Percentiles rank a stretch among this genome's conserved stretches.
These are phyloP conservation scores for Scaptomyza tumidula DNA, from an alignment of 2,888 invertebrate species.

Conservation along the genomic window DNA sequence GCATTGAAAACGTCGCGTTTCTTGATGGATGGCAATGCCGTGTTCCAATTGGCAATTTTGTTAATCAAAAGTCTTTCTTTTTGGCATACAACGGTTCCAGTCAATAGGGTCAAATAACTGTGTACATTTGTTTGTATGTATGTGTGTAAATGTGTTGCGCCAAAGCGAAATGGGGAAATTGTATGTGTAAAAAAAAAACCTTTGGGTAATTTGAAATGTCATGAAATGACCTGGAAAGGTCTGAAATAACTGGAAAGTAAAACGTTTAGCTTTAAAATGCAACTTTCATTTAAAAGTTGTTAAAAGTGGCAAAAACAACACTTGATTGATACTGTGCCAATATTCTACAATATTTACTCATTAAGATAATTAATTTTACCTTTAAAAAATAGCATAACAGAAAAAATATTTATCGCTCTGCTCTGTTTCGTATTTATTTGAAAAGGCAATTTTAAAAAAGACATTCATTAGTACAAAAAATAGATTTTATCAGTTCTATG, in stretches of 20 bases:
- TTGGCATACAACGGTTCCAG: slow-evolving; percentile 35
- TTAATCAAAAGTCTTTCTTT: slow-evolving; percentile 46
- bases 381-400: slow-evolving; percentile 10
- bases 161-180: slow-evolving; percentile 11
- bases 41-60: slow-evolving; percentile 48
- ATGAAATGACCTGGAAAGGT: neutral
- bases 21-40: slow-evolving; percentile 35
- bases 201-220: neutral
- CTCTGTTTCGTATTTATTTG: neutral
- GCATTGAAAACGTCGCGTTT: slow-evolving; percentile 57
- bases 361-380: neutral
- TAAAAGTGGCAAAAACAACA: neutral
- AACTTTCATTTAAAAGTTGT: slow-evolving; percentile 8
- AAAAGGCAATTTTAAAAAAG: slow-evolving; percentile 10
- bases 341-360: neutral
- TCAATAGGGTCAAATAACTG: slow-evolving; percentile 55
- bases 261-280: slow-evolving; percentile 26
- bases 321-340: neutral
- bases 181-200: neutral
- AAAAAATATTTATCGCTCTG: slow-evolving; percentile 1
- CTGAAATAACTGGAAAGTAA: neutral
- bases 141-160: neutral
- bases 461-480: slow-evolving; percentile 20
- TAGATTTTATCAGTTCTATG: slow-evolving; percentile 40
- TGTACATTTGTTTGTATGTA: slow-evolving; percentile 6